phyloP scores from a whole-genome alignment of 2,113 vertebrate genomes.

The Ciconia maguari region DNA sequence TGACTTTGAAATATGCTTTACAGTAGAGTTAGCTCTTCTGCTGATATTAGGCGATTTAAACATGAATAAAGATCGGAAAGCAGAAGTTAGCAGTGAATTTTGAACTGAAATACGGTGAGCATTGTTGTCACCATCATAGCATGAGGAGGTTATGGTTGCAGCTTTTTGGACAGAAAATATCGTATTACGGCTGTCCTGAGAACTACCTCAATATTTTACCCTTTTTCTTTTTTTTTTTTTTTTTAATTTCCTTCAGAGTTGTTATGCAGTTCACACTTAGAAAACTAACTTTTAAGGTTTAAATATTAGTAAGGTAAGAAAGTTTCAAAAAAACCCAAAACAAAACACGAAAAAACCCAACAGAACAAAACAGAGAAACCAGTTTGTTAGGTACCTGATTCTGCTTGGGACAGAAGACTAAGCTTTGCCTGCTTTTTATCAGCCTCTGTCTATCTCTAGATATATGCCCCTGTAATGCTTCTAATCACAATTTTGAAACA shows the following conservation, averaged over 20 bases:
- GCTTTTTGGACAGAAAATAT: background rate
- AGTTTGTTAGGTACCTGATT: background rate
- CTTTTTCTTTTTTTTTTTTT: background rate
- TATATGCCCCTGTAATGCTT: background rate
- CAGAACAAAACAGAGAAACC: background rate
- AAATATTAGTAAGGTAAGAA: background rate
- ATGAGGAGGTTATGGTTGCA: background rate
- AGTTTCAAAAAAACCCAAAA: background rate
- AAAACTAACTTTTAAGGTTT: background rate
- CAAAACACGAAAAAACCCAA: background rate
- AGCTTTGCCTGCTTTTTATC: background rate
- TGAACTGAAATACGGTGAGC: background rate
- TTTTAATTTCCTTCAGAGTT: background rate
- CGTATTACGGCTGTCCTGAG: background rate
- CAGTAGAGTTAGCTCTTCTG: background rate
- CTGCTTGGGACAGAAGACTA: background rate
- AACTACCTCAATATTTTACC: background rate
- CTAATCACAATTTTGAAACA: background rate
- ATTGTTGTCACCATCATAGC: background rate
- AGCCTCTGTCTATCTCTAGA: background rate
- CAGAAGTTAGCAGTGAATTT: background rate
- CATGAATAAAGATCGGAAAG: background rate
- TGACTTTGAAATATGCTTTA: slow-evolving; percentile 2
- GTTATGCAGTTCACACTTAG: background rate
- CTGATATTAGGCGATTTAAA: background rate